Evolutionary conservation across 2,888 invertebrate genomes (phyloP).

Genomic region (Chymomyza fuscimana): DNA sequence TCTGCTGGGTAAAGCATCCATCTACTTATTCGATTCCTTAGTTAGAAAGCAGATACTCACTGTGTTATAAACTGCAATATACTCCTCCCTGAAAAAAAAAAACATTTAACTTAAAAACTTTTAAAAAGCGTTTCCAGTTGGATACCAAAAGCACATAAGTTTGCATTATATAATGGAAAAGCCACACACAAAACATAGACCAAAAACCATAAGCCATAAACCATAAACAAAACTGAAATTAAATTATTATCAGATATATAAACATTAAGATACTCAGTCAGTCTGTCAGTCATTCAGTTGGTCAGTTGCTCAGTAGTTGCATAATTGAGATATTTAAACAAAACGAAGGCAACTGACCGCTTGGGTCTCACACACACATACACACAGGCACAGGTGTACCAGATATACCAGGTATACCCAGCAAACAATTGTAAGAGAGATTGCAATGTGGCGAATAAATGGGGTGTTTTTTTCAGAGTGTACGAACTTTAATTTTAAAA

Average conservation of each 20-base stretch:
- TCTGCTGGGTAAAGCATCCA: no score
- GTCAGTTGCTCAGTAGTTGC: conserved; percentile 27
- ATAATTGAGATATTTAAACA: conserved; percentile 34
- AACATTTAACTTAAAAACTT: neutral
- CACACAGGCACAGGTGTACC: neutral
- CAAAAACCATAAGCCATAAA: neutral
- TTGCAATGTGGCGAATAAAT: no score
- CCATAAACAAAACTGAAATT: conserved; percentile 20
- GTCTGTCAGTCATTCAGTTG: conserved; percentile 8
- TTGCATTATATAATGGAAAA: neutral
- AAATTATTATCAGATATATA: conserved; percentile 37
- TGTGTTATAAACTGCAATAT: no score
- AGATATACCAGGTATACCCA: no score
- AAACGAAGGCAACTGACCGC: neutral
- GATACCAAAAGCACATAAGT: neutral
- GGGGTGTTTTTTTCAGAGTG: no score
- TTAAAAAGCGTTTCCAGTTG: neutral
- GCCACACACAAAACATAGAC: neutral
- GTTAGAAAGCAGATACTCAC: no score
- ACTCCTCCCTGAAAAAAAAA: no score
- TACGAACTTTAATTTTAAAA: no score
- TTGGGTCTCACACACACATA: neutral
- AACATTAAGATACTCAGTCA: conserved; percentile 16
- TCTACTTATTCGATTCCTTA: no score
- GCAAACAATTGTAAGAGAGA: no score